phyloP scores from a whole-genome alignment of 1,140 invertebrate genomes.

The Tribolium madens region DNA sequence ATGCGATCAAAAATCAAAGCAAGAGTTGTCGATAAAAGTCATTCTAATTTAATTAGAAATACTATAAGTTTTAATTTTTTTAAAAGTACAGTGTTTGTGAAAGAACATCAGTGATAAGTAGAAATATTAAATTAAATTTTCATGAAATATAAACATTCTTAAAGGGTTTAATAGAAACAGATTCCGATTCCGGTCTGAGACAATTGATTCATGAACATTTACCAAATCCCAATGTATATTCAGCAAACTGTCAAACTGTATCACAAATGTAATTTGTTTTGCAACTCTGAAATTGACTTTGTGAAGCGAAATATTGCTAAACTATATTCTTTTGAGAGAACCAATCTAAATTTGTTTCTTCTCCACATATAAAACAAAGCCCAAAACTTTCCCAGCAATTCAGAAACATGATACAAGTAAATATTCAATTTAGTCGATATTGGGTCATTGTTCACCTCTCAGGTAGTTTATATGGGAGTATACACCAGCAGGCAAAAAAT shows the following conservation, averaged over 20 bases:
- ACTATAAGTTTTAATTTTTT: too few species aligned
- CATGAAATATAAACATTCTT: background rate
- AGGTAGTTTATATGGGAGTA: background rate
- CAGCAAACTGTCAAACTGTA: slow-evolving; percentile 57
- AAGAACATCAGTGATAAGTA: background rate
- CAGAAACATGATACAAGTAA: slow-evolving; percentile 53
- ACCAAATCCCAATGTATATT: slow-evolving; percentile 29
- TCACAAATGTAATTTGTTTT: slow-evolving; percentile 59
- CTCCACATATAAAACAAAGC: slow-evolving; percentile 53
- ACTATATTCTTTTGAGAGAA: slow-evolving; percentile 54
- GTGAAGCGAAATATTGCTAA: slow-evolving; percentile 55
- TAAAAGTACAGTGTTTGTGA: too few species aligned
- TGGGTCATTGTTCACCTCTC: background rate
- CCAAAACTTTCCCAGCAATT: slow-evolving; percentile 45
- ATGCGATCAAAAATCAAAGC: background rate
- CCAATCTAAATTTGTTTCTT: slow-evolving; percentile 55
- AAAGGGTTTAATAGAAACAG: slow-evolving; percentile 17
- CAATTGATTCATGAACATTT: slow-evolving; percentile 37
- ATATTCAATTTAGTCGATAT: slow-evolving; percentile 50
- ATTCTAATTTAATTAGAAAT: too few species aligned
- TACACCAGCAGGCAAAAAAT: background rate
- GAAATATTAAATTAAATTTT: background rate
- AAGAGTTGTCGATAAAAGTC: background rate
- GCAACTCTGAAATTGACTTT: slow-evolving; percentile 56
- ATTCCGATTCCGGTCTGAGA: background rate